Conservation (phyloP, 2,113 vertebrate species). For the Accipiter cooperii region DNA sequence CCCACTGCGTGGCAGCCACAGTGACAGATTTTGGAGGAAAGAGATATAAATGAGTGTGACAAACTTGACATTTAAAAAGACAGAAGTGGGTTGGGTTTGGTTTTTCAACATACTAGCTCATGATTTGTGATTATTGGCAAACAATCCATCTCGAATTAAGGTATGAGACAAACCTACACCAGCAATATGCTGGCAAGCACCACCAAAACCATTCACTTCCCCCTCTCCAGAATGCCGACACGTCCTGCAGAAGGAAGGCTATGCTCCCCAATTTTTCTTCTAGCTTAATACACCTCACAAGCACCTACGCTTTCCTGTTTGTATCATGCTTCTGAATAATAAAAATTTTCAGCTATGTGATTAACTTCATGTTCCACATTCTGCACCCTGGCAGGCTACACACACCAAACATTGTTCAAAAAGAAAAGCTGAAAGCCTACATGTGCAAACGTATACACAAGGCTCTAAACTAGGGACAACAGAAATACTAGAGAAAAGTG, state of each 20-base stretch:
- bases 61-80: not conserved
- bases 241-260: rapidly evolving
- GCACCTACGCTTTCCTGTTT: not conserved
- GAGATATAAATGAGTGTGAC: not conserved
- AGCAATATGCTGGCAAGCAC: not conserved
- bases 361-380: not conserved
- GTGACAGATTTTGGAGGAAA: not conserved
- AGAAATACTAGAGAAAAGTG: not conserved
- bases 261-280: not conserved
- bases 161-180: not conserved
- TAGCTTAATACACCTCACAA: not conserved
- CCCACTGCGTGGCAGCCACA: not conserved
- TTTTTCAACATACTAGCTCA: not conserved
- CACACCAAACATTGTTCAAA: not conserved
- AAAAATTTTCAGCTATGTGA: not conserved
- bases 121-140: not conserved
- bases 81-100: not conserved
- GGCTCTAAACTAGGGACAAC: not conserved
- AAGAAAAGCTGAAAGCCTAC: too few relatives aligned
- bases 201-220: rapidly evolving
- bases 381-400: not conserved
- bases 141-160: not conserved
- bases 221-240: not conserved
- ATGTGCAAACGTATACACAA: rapidly evolving
- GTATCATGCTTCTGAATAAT: not conserved